Evolutionary conservation across 2,888 invertebrate genomes (phyloP).

Genomic region (Hipparchia sbordonii): DNA sequence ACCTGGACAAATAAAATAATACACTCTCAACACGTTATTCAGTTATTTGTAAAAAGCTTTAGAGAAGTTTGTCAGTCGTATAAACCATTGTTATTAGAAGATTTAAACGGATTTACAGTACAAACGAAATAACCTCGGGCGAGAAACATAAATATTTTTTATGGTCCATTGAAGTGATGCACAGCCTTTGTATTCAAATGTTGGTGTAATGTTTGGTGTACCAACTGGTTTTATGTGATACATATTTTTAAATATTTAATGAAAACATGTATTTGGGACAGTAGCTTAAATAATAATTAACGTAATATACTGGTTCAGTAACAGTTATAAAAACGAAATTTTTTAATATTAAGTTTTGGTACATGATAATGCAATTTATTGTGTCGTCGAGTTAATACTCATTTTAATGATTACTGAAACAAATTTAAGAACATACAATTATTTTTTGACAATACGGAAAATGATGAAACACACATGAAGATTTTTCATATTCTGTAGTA

Average conservation of each 20-base stretch:
- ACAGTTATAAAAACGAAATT: too few relatives aligned
- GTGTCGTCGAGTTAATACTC: too few relatives aligned
- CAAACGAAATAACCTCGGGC: conserved; percentile 67
- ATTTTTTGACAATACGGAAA: too few relatives aligned
- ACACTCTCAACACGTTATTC: conserved; percentile 25
- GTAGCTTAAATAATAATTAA: background rate
- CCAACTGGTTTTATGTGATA: conserved; percentile 36
- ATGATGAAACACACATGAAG: too few relatives aligned
- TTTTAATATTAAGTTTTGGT: too few relatives aligned
- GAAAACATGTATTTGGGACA: background rate
- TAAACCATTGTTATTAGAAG: conserved; percentile 64
- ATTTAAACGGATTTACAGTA: conserved; percentile 72
- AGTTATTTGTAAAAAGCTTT: conserved; percentile 40
- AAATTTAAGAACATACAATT: too few relatives aligned
- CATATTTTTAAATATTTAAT: conserved; percentile 30
- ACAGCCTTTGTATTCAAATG: conserved; percentile 81
- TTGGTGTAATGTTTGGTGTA: conserved; percentile 71
- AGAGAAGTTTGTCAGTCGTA: conserved; percentile 53
- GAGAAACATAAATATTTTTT: conserved; percentile 81
- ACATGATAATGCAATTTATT: too few relatives aligned
- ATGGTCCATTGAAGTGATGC: conserved; percentile 82
- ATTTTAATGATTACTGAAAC: too few relatives aligned
- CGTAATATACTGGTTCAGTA: background rate
- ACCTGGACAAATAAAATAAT: conserved; percentile 77
- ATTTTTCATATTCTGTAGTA: too few relatives aligned